phyloP scores from a whole-genome alignment of 2,888 invertebrate species.

The Eubasilissa splendida region DNA sequence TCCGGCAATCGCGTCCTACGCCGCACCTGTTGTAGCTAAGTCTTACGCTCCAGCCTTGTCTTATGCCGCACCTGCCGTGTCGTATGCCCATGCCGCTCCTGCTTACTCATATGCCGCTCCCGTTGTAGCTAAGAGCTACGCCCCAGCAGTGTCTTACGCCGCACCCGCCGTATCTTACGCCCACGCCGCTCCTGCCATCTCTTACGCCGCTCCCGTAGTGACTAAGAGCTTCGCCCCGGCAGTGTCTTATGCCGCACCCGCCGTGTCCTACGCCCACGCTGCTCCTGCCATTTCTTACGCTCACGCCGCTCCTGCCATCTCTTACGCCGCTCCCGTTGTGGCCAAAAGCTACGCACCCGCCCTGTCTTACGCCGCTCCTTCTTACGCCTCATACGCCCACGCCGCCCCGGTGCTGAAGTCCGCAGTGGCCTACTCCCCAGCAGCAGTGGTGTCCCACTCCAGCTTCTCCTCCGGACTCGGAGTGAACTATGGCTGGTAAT shows the following conservation, averaged over 20 bases:
- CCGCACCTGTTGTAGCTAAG: conserved; percentile 58
- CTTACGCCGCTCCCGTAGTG: conserved; percentile 64
- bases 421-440: conserved; percentile 71
- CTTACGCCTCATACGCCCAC: conserved; percentile 61
- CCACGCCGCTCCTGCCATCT: conserved; percentile 67
- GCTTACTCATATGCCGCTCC: conserved; percentile 61
- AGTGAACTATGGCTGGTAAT: conserved; percentile 78
- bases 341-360: conserved; percentile 59
- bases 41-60: conserved; percentile 26
- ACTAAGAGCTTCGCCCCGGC: conserved; percentile 59
- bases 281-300: conserved; percentile 60
- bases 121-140: conserved; percentile 60
- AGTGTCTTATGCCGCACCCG: conserved; percentile 61
- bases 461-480: conserved; percentile 76
- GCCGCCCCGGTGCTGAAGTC: conserved; percentile 73
- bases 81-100: conserved; percentile 59
- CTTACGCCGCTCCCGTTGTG: conserved; percentile 60
- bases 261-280: conserved; percentile 55
- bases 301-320: conserved; percentile 61
- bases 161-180: conserved; percentile 62
- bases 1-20: conserved; percentile 58
- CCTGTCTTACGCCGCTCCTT: conserved; percentile 56
- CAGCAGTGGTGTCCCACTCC: conserved; percentile 77
- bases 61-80: conserved; percentile 56
- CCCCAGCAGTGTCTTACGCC: conserved; percentile 60